Conservation (phyloP, 2,113 vertebrate genomes). For the Bufo bufo region DNA sequence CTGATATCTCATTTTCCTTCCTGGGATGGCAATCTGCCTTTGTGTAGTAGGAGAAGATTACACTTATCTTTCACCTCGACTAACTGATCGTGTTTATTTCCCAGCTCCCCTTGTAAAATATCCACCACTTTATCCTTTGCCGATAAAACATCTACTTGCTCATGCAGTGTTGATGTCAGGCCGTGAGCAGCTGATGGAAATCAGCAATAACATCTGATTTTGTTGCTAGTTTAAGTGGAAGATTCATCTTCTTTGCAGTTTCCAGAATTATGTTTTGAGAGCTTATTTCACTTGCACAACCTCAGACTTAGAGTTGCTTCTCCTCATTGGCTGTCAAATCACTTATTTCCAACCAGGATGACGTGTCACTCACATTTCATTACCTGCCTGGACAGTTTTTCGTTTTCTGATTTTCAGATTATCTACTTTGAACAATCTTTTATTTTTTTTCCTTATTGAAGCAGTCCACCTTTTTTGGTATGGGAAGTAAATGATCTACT, state of each 20-base stretch:
- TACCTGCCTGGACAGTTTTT: neutral
- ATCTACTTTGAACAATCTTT: neutral
- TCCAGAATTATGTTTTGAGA: neutral
- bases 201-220: conserved; percentile 4
- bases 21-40: neutral
- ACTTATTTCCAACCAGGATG: neutral
- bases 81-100: neutral
- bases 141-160: neutral
- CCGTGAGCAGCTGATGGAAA: neutral
- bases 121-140: neutral
- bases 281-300: neutral
- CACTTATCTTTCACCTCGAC: neutral
- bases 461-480: too few relatives aligned
- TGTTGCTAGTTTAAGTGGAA: neutral
- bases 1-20: neutral
- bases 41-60: neutral
- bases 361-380: neutral
- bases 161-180: conserved; percentile 1
- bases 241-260: neutral
- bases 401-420: neutral
- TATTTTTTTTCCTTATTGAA: neutral
- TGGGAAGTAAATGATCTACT: too few relatives aligned
- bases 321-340: neutral
- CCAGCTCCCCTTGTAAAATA: neutral
- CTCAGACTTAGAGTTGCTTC: neutral